phyloP scores from a whole-genome alignment of 1,140 invertebrate species.

The Drosophila ficusphila region DNA sequence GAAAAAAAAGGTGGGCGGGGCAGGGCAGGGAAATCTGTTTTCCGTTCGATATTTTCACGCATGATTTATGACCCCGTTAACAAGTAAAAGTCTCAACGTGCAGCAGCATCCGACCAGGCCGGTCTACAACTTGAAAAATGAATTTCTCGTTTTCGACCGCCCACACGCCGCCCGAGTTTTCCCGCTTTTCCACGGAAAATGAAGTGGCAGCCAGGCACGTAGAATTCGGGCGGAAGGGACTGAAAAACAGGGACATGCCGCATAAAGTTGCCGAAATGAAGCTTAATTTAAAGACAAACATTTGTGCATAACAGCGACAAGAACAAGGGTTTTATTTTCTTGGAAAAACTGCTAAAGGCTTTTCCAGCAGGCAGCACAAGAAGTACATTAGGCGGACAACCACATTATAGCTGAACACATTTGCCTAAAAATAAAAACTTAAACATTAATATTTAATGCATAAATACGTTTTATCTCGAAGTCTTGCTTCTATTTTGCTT shows the following conservation, averaged over 20 bases:
- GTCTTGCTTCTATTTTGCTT: too few relatives aligned
- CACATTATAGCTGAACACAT: not conserved
- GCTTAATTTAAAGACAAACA: conserved; percentile 76
- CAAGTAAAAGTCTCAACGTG: conserved; percentile 80
- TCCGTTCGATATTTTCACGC: conserved; percentile 81
- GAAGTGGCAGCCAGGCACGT: conserved; percentile 69
- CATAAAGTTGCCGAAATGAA: conserved; percentile 66
- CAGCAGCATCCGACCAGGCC: conserved; percentile 44
- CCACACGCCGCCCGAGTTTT: not conserved
- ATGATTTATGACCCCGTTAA: conserved; percentile 82
- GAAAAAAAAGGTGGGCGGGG: conserved; percentile 2
- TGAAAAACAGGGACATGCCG: conserved; percentile 26
- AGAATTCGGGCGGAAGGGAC: conserved; percentile 35
- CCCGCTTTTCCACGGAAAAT: conserved; percentile 25
- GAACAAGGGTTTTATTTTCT: conserved; percentile 20
- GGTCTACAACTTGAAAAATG: conserved; percentile 74
- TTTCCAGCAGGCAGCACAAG: not conserved
- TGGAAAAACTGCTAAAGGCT: not conserved
- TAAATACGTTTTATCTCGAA: too few relatives aligned
- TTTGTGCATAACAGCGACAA: conserved; percentile 50
- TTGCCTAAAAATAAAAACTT: not conserved
- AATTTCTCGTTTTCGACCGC: conserved; percentile 72
- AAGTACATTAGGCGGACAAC: conserved; percentile 15
- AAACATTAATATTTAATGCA: too few relatives aligned
- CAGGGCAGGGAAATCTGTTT: conserved; percentile 73